Evolutionary conservation across 30 jellyfish, hydroid and myxozoan species (phyloP).

Genomic region (Cassiopea xamachana): DNA sequence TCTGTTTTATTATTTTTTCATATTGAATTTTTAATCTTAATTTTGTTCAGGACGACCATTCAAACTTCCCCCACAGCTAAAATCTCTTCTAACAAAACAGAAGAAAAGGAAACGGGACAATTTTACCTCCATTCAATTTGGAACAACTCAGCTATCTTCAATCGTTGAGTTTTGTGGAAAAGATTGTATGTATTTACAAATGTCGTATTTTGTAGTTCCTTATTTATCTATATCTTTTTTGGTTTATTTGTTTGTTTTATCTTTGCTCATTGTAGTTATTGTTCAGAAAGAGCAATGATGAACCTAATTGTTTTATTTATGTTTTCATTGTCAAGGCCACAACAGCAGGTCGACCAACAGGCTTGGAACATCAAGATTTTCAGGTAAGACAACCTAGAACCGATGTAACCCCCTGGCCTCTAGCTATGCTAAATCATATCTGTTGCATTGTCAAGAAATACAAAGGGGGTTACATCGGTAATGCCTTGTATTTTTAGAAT

Average conservation of each 20-base stretch:
- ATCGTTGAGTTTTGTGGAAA: constrained; percentile 47
- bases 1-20: no score
- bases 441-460: no score
- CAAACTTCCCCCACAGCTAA: constrained; percentile 24
- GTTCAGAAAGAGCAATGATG: not conserved
- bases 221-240: not conserved
- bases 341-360: not conserved
- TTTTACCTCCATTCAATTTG: not conserved
- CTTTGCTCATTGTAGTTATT: not conserved
- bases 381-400: not conserved
- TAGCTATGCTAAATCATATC: no score
- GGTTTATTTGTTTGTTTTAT: not conserved
- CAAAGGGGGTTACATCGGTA: not conserved
- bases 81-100: not conserved
- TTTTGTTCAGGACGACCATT: constrained; percentile 16
- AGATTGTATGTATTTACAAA: not conserved
- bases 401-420: not conserved
- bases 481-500: constrained; percentile 14
- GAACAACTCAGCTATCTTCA: constrained; percentile 3
- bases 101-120: constrained; percentile 30
- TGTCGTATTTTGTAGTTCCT: not conserved
- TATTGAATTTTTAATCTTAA: no score
- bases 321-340: not conserved
- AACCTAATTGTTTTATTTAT: not conserved
- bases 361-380: not conserved